A percentile compares a stretch with the other conserved stretches of the same genome.
Evolutionary conservation across 2,113 vertebrate species (phyloP).

Genomic region (Gobio gobio): DNA sequence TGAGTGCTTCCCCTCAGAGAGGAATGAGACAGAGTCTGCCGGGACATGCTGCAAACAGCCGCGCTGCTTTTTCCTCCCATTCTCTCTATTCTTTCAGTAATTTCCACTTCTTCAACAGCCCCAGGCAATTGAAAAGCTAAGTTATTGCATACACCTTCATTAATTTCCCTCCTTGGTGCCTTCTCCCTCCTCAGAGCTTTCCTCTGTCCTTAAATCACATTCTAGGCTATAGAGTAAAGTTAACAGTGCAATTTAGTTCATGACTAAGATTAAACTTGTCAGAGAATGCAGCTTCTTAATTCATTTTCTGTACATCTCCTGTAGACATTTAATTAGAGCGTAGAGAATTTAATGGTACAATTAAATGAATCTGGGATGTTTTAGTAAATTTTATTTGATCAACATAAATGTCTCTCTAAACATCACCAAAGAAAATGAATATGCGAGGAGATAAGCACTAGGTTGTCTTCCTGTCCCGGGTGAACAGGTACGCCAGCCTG

Average conservation of each 20-base stretch:
- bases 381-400: not conserved
- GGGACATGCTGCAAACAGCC: constrained; percentile 82
- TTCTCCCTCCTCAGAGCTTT: constrained; percentile 39
- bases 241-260: not conserved
- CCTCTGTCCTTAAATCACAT: constrained; percentile 7
- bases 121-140: constrained; percentile 80
- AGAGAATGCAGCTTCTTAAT: not conserved
- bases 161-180: constrained; percentile 69
- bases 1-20: constrained; percentile 56
- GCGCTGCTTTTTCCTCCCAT: constrained; percentile 79
- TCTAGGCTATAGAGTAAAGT: not conserved
- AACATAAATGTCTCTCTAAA: not conserved
- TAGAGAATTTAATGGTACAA: not conserved
- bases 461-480: not conserved
- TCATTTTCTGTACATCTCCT: not conserved
- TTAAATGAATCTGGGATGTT: not conserved
- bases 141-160: constrained; percentile 83
- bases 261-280: not conserved
- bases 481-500: not conserved
- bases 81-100: constrained; percentile 72
- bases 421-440: not conserved
- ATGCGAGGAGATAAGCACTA: not conserved
- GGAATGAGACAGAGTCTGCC: constrained; percentile 79
- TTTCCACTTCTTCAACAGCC: constrained; percentile 79
- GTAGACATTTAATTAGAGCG: not conserved